A percentile compares a stretch with the other conserved stretches of the same genome.
These are phyloP conservation scores for Dastarcus helophoroides DNA, from an alignment of 2,888 invertebrate genomes.

Conservation along the genomic window DNA sequence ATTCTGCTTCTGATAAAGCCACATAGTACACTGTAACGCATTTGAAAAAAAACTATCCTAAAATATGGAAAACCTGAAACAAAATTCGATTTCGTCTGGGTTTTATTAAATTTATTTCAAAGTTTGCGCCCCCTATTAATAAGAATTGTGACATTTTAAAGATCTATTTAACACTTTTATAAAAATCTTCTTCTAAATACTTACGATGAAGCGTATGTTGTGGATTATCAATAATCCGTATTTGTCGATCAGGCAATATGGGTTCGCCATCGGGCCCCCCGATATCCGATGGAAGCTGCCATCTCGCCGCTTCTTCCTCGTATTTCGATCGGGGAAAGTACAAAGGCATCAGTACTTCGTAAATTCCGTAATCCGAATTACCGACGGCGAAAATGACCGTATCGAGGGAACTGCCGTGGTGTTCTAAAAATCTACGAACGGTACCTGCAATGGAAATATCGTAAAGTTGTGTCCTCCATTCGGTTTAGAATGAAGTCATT, in stretches of 20 bases:
- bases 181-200: too few relatives aligned
- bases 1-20: too few relatives aligned
- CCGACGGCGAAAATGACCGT: slow-evolving; percentile 65
- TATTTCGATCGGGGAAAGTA: slow-evolving; percentile 64
- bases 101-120: too few relatives aligned
- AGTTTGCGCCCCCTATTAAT: too few relatives aligned
- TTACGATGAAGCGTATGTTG: slow-evolving; percentile 53
- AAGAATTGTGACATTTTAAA: too few relatives aligned
- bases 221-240: slow-evolving; percentile 87
- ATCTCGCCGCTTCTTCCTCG: slow-evolving; percentile 21
- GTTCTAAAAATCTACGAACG: slow-evolving; percentile 75
- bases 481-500: too few relatives aligned
- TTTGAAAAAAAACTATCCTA: too few relatives aligned
- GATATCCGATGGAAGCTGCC: slow-evolving; percentile 61
- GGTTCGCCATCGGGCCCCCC: slow-evolving; percentile 70
- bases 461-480: too few relatives aligned
- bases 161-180: too few relatives aligned
- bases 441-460: slow-evolving; percentile 53
- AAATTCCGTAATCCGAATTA: slow-evolving; percentile 59
- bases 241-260: slow-evolving; percentile 68
- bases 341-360: slow-evolving; percentile 66
- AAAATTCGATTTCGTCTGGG: too few relatives aligned
- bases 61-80: too few relatives aligned
- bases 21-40: too few relatives aligned
- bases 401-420: slow-evolving; percentile 54